Percentiles rank a stretch among this genome's conserved stretches.
Conservation (phyloP, 2,113 vertebrate species). For the Grammomys dolichurus region DNA sequence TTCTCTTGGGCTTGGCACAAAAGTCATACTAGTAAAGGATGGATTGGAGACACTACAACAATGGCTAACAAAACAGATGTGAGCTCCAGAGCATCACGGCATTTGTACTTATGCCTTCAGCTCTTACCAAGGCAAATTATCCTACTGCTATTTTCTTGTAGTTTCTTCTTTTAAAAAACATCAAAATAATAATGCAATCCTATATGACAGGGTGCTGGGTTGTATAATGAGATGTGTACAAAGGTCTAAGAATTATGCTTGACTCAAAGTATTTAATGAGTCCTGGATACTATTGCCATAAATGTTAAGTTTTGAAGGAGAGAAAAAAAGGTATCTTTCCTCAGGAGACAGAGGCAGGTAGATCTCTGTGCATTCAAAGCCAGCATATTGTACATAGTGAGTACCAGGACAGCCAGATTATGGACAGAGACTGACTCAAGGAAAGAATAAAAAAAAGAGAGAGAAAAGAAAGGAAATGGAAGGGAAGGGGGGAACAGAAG, state of each 20-base stretch:
- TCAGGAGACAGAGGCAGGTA: background rate
- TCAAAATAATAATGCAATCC: background rate
- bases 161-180: background rate
- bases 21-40: background rate
- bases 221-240: background rate
- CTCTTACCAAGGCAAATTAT: background rate
- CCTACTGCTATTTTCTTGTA: accelerated
- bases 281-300: background rate
- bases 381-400: background rate
- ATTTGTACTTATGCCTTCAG: background rate
- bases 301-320: background rate
- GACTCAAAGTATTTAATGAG: background rate
- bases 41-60: background rate
- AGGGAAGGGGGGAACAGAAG: too few species aligned
- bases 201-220: background rate
- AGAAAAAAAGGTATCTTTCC: background rate
- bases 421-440: background rate
- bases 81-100: background rate
- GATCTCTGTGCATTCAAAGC: background rate
- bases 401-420: background rate
- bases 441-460: accelerated
- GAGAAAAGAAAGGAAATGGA: too few species aligned
- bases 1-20: background rate
- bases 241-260: background rate
- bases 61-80: background rate